Evolutionary conservation across 2,113 vertebrate species (phyloP), one percentile per base, ranked within the genome.

Genomic region (Dendropsophus ebraccatus): DNA sequence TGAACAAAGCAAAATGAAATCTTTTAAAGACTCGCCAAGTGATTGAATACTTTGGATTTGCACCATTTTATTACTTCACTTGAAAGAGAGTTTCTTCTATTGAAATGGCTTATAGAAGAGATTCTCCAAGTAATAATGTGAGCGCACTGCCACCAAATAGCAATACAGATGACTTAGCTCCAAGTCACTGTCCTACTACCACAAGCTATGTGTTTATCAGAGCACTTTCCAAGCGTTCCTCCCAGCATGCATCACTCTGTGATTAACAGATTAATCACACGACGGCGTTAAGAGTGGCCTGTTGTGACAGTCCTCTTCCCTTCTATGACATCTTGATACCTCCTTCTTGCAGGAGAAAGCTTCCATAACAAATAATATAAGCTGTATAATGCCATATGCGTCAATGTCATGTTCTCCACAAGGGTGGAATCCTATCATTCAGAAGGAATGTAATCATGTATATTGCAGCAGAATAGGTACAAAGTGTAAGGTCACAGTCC

Each of bases 211-310:
- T 13, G 69, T 83, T 83, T 76, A 62, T 84, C 82, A 84, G 74
- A 76, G 54, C 47, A 23, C 58, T 77, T 37, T 23, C 25, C 62
- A 54, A 50, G 41, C 37, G 32, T 45, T 37, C 47, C 30, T 83
- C 70, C 54, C 72, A 50, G 83, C 72, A 50, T 78, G 58, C 73
- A 69, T 54, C 83, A 37, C 45, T 52, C 32, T 85, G 58, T 85
- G 83, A 85, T 77, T 77, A 77, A 84, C 45, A 77, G 73, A 85
- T 78, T 67, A 78, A 85, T 78, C 74, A 41, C 28, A 17, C 73
- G 4, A 58, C 56, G 49, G 73, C 77, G 25, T 41, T 85, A 25
- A 37, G 45, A 77, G 72, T 21, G 52, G 56, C 30, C 25, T 67
- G 56, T 65, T 76, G 75, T 85, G 83, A 77, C 82, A 75, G 41